Evolutionary conservation across 2,113 vertebrate species (phyloP), one percentile per base, ranked within the genome.

Genomic region (Petrocephalus microphthalmus): DNA sequence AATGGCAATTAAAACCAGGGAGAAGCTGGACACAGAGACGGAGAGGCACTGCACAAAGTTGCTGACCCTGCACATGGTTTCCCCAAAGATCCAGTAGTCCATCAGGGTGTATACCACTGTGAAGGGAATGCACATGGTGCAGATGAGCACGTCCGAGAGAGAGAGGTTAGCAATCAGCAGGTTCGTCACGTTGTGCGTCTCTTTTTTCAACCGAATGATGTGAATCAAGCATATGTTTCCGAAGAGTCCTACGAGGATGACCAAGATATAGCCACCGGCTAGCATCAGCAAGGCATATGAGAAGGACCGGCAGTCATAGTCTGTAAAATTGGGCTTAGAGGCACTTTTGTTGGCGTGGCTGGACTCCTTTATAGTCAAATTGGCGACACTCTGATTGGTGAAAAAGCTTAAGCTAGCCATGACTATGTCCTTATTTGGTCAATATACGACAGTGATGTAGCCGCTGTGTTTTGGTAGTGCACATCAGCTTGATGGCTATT

Each of bases 51-150:
- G 94, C 22, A 90, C 88, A 87, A 94, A 96, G 37, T 93, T 94
- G 22, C 89, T 94, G 74, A 94, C 90, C 92, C 94, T 96, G 67
- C 95, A 96, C 93, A 95, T 91, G 52, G 89, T 88, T 67, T 95
- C 93, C 84, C 95, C 95, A 92, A 96, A 95, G 67, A 95, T 88
- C 94, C 95, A 95, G 88, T 95, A 92, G 89, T 95, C 95, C 95
- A 95, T 96, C 89, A 95, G 88, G 7, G 94, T 95, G 10, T 95
- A 95, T 1, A 94, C 92, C 82, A 92, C 91, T 0, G 93, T 96
- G 89, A 95, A 94, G 87, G 94, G 95, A 74, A 96, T 94, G 51
- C 94, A 95, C 92, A 94, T 90, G 84, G 95, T 54, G 56, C 95
- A 95, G 82, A 95, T 94, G 78, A 95, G 87, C 57, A 95, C 91